Conservation (phyloP, 2,797 vertebrate genomes). For the Microctenopoma lineatum region DNA sequence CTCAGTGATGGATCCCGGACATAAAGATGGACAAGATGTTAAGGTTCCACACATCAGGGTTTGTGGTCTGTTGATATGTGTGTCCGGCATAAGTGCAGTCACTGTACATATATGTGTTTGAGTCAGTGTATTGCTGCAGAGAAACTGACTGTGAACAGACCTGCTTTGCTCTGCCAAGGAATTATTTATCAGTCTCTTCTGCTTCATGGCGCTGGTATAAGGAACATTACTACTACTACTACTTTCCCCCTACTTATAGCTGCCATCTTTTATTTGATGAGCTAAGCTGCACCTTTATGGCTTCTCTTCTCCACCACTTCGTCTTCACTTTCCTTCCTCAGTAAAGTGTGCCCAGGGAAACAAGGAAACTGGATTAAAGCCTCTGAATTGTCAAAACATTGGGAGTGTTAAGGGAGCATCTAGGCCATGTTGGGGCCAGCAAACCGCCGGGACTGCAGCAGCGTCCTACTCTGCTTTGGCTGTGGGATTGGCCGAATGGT, state of each 20-base stretch:
- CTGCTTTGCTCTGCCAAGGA: slow-evolving; percentile 45
- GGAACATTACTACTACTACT: slow-evolving; percentile 35
- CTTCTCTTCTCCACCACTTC: slow-evolving; percentile 54
- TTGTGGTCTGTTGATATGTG: slow-evolving; percentile 61
- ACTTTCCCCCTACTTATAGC: slow-evolving; percentile 21
- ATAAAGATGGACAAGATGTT: slow-evolving; percentile 66
- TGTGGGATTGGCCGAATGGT: slow-evolving; percentile 90
- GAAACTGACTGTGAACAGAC: slow-evolving; percentile 47
- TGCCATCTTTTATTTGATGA: slow-evolving; percentile 37
- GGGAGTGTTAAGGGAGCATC: slow-evolving; percentile 52
- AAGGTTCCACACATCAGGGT: slow-evolving; percentile 69
- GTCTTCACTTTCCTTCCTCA: slow-evolving; percentile 55
- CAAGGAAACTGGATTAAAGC: slow-evolving; percentile 63
- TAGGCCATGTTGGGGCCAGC: slow-evolving; percentile 80
- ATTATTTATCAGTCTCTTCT: slow-evolving; percentile 44
- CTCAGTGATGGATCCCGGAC: slow-evolving; percentile 76
- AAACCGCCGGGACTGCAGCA: slow-evolving; percentile 80
- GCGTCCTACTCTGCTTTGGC: slow-evolving; percentile 86
- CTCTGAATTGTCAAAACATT: slow-evolving; percentile 58
- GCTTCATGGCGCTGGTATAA: slow-evolving; percentile 40
- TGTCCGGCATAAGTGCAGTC: slow-evolving; percentile 15
- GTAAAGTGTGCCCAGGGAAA: slow-evolving; percentile 69
- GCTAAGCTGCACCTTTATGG: slow-evolving; percentile 44
- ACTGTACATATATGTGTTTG: slow-evolving; percentile 34
- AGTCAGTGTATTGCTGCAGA: slow-evolving; percentile 31